Conservation (phyloP, 1,140 invertebrate genomes). For the Mamestra configurata region DNA sequence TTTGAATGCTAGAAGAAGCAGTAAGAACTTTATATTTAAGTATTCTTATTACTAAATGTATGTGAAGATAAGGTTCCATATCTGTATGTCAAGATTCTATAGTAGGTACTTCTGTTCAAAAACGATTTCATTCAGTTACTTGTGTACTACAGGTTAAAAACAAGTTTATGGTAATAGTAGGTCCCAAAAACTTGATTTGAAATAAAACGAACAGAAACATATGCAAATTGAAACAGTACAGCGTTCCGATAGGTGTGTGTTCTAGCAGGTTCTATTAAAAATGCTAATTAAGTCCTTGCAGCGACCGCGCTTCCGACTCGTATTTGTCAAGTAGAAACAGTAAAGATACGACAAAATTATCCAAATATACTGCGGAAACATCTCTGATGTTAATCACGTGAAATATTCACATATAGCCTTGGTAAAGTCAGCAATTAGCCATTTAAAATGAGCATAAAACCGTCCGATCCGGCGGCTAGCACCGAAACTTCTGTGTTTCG, state of each 20-base stretch:
- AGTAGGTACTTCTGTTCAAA: no score
- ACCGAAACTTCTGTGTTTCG: slow-evolving; percentile 41
- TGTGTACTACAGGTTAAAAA: background rate
- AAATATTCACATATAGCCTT: slow-evolving; percentile 20
- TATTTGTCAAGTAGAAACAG: slow-evolving; percentile 24
- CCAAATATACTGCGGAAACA: slow-evolving; percentile 2
- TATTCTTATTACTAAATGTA: no score
- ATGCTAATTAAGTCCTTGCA: slow-evolving; percentile 27
- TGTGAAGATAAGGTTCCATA: no score
- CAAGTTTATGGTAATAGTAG: background rate
- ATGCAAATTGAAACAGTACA: slow-evolving; percentile 25
- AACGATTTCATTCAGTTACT: background rate
- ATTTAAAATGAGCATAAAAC: slow-evolving; percentile 43
- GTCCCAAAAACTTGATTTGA: background rate
- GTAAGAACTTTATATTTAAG: no score
- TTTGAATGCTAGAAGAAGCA: no score
- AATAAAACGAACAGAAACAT: slow-evolving; percentile 6
- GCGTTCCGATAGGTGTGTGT: background rate
- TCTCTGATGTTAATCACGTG: slow-evolving; percentile 6
- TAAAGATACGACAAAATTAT: background rate
- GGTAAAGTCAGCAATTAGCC: slow-evolving; percentile 39
- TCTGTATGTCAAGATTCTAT: no score
- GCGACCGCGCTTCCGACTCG: background rate
- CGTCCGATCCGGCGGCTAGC: slow-evolving; percentile 4
- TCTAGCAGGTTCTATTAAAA: slow-evolving; percentile 30